These are phyloP conservation scores for Phaethon lepturus DNA, from an alignment of 2,113 vertebrate genomes.

Conservation along the genomic window DNA sequence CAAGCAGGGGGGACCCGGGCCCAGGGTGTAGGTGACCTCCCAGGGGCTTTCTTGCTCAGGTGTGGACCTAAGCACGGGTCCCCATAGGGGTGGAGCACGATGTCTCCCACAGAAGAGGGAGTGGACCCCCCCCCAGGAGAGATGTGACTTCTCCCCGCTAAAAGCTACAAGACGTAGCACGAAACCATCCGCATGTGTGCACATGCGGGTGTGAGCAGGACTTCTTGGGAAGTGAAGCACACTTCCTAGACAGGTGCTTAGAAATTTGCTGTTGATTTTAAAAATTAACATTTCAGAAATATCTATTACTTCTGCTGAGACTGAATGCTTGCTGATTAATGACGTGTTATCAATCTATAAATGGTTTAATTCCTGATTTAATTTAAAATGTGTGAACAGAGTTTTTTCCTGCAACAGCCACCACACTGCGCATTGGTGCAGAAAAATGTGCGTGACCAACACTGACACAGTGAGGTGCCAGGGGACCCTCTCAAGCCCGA, in stretches of 20 bases:
- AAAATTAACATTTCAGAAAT: neutral
- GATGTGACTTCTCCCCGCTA: neutral
- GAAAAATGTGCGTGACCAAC: neutral
- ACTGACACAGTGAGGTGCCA: neutral
- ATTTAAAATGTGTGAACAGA: fast-evolving
- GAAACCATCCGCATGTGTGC: neutral
- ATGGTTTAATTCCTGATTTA: neutral
- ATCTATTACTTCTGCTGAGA: neutral
- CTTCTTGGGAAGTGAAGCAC: neutral
- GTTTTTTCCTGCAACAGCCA: neutral
- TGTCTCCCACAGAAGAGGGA: neutral
- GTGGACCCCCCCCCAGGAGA: too few species aligned
- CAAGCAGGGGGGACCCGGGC: too few species aligned
- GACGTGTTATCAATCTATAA: neutral
- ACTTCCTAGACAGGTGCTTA: neutral
- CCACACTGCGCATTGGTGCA: neutral
- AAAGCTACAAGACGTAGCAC: neutral
- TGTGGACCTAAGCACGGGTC: neutral
- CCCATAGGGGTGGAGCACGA: neutral
- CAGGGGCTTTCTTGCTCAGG: fast-evolving
- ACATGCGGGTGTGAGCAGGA: fast-evolving
- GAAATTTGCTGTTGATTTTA: neutral
- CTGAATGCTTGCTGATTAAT: neutral
- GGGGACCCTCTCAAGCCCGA: neutral
- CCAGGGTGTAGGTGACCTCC: neutral